Conservation (phyloP, 2,113 vertebrate genomes). For the Lycaon pictus region DNA sequence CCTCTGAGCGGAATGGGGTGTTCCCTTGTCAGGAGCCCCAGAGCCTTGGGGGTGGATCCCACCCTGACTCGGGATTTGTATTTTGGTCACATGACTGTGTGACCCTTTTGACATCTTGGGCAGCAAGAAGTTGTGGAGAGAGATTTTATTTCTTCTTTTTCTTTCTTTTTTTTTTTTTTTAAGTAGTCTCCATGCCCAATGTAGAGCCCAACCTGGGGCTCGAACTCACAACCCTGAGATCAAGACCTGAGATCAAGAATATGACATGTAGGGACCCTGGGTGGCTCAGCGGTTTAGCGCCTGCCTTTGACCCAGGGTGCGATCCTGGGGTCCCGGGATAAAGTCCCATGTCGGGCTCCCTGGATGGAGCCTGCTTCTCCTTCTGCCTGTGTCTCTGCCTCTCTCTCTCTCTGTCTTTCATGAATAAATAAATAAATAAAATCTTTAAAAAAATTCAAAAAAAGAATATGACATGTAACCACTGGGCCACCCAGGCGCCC, state of each 20-base stretch:
- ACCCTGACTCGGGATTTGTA: too few species aligned
- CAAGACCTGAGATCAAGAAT: neutral
- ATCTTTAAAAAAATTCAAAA: too few species aligned
- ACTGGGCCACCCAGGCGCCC: neutral
- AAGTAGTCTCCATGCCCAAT: neutral
- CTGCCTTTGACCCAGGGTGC: too few species aligned
- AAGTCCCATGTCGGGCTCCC: too few species aligned
- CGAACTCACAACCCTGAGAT: neutral
- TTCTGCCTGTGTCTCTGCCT: too few species aligned
- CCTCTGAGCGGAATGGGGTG: accelerated
- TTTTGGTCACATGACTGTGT: accelerated
- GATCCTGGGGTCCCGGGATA: too few species aligned
- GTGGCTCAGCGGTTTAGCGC: too few species aligned
- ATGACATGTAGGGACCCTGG: too few species aligned
- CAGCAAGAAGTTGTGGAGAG: neutral
- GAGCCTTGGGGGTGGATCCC: accelerated
- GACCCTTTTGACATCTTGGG: neutral
- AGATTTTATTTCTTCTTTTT: neutral
- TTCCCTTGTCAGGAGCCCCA: accelerated
- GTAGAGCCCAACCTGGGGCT: neutral
- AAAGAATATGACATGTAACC: neutral
- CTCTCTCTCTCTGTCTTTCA: too few species aligned
- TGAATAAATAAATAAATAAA: too few species aligned
- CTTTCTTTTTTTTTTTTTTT: neutral
- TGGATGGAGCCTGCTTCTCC: too few species aligned